Evolutionary conservation across 2,888 invertebrate species (phyloP), one percentile per base, ranked within the genome.

Genomic region (Trissolcus brochymenae): DNA sequence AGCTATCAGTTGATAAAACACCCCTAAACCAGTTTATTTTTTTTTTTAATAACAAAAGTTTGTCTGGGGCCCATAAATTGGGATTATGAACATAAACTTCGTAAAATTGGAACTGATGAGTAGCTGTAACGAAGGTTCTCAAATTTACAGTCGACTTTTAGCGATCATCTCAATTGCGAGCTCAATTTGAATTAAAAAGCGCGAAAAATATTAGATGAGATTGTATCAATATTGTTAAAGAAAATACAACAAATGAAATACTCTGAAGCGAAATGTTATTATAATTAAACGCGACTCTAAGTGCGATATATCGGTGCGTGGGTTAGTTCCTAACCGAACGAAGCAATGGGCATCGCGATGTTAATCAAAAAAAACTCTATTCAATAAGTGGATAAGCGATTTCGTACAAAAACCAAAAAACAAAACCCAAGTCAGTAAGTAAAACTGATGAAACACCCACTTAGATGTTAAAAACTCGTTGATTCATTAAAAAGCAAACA

Each of bases 171-270:
- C 81, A 80, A 83, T 81, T 83, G 70, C 74, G 79, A 84, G 84
- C 82, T 84, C 84, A 84, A 82, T 80, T 81, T 82, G 82, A 83
- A 81, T 83, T 61, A 61, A 74, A n/a, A 67, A 25, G 29, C 43
- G 61, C 55, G 50, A 51, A 67, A 40, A 49, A 74, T 35, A 46
- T 57, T 62, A 56, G 53, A 73, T 17, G 55, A 73, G 50, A 60
- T 77, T 68, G 60, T 66, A 50, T 60, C 74, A 53, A 74, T 72
- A 35, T 35, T 35, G 74, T 75, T 78, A 78, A 61, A 56, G 66
- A 70, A 71, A 74, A 62, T 4, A 25, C 54, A 35, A 7, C 6
- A 11, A 35, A 35, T 35, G 35, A 56, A 59, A 64, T 67, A 67
- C 55, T 71, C 72, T 49, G 59, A 29, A 59, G 75, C 62, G 56